Base-by-base conservation (phyloP, 2,113 vertebrate species). In the Ameiurus melas region DNA sequence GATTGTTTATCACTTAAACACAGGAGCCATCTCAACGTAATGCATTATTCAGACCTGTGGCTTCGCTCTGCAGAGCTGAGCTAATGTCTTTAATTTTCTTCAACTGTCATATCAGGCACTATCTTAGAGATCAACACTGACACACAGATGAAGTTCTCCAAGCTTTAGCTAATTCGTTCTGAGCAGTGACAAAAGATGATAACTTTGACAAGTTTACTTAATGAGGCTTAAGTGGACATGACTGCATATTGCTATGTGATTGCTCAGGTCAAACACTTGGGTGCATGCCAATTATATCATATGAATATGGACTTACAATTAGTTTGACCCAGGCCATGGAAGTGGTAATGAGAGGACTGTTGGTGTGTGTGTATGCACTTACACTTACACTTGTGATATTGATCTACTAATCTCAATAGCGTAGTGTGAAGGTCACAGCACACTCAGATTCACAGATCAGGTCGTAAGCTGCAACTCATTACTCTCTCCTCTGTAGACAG, bases 21-120 rank as follows among this genome's bases (percentile, higher is more conserved):
- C 89, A 91, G 83, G 89, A 90, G 89, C 85, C 88, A 85, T 89
- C 89, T 87, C 77, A 87, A 84, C 75, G 68, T 85, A 89, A 88
- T 88, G 73, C 85, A 88, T 89, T 87, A 89, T 89, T 85, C 75
- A 87, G 75, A 87, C 86, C 68, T 87, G 79, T 89, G 78, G 85
- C 70, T 92, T 92, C 60, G 83, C 90, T 89, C 89, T 89, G 85
- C 64, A 30, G 75, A 27, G 82, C 82, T 81, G 57, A 89, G 91
- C 60, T 78, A 84, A 88, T 86, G 73, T 91, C 88, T 92, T 93
- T 92, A 83, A 92, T 94, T 92, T 90, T 89, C 92, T 86, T 85
- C 84, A 78, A 64, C 87, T 90, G 92, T 91, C 90, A 91, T 85
- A 89, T 91, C 87, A 90, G 89, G 91, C 89, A 85, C 55, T 71